Evolutionary conservation across 2,888 invertebrate species (phyloP).

Genomic region (Synergus gifuensis): DNA sequence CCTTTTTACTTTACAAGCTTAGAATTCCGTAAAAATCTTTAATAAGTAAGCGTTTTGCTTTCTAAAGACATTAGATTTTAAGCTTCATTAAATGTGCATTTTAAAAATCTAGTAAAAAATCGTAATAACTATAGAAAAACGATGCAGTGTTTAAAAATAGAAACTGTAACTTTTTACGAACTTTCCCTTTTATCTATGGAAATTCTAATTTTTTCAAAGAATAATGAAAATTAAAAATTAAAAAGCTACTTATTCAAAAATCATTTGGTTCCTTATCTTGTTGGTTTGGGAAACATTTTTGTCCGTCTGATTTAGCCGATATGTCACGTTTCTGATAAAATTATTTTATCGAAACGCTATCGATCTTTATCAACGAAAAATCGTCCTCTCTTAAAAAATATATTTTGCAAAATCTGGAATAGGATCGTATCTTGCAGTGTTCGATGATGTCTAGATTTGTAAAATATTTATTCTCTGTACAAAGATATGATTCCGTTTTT

Average conservation of each 20-base stretch:
- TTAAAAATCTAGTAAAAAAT: background rate
- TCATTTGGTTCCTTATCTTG: background rate
- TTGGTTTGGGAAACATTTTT: background rate
- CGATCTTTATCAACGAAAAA: background rate
- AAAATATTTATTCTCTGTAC: constrained; percentile 18
- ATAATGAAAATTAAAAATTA: background rate
- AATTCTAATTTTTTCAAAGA: background rate
- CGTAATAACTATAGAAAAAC: background rate
- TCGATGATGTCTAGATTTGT: background rate
- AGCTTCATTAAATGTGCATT: background rate
- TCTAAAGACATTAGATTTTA: background rate
- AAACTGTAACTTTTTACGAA: background rate
- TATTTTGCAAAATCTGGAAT: constrained; percentile 12
- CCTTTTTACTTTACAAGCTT: background rate
- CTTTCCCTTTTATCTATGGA: background rate
- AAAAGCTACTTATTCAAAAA: background rate
- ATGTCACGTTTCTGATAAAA: constrained; percentile 16
- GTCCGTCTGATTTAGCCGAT: constrained; percentile 4
- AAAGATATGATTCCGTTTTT: constrained; percentile 16
- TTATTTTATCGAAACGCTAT: background rate
- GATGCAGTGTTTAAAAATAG: constrained; percentile 7
- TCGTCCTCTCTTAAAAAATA: constrained; percentile 23
- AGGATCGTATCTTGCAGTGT: background rate
- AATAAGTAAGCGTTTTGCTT: background rate
- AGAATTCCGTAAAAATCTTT: background rate